phyloP scores from a whole-genome alignment of 1,140 invertebrate species.

The Drosophila punjabiensis region DNA sequence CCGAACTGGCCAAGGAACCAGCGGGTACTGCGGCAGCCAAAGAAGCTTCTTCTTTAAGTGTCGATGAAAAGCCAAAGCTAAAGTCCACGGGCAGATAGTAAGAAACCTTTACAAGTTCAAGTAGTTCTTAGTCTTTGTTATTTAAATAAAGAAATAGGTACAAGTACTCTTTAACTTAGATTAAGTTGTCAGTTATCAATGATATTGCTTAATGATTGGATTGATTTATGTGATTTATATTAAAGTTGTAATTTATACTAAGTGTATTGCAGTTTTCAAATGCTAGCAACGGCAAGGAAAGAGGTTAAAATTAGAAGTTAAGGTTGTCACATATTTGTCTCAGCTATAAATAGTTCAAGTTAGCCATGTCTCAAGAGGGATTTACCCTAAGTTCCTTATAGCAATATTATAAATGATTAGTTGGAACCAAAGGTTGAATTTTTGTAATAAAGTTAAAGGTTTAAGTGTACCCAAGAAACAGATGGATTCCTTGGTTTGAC shows the following conservation, averaged over 20 bases:
- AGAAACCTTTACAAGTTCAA: background rate
- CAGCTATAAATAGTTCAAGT: background rate
- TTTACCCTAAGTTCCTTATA: background rate
- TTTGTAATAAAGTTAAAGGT: background rate
- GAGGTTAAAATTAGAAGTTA: background rate
- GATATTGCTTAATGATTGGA: background rate
- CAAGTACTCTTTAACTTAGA: background rate
- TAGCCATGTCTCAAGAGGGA: background rate
- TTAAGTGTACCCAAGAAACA: background rate
- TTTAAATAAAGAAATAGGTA: conserved; percentile 7
- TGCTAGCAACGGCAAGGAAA: too few species aligned
- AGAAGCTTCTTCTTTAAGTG: background rate
- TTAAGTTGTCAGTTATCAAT: background rate
- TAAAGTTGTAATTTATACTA: background rate
- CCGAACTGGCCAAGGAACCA: conserved; percentile 26
- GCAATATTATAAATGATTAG: background rate
- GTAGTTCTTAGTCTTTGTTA: conserved; percentile 10
- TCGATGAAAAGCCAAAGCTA: conserved; percentile 5
- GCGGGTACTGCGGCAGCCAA: background rate
- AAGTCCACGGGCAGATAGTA: conserved; percentile 25
- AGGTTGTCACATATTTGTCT: background rate
- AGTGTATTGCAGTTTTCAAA: background rate
- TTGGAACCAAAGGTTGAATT: background rate
- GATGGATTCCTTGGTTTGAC: background rate
- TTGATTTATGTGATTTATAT: conserved; percentile 1